Base-by-base conservation (phyloP, 2,113 vertebrate genomes). In the Perca schrenkii region DNA sequence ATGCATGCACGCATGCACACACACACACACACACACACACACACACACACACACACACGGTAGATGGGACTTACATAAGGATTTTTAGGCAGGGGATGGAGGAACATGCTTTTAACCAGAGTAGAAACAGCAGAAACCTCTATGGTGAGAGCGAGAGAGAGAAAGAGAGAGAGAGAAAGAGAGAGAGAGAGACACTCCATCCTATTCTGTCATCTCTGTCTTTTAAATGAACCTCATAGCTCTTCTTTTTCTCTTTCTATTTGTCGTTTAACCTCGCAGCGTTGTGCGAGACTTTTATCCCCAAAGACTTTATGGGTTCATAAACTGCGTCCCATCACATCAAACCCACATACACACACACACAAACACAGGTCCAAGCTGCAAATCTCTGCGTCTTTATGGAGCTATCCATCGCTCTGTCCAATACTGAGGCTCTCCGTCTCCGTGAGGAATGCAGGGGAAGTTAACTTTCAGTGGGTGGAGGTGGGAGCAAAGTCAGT, bases 291-390 rank as follows among this genome's bases (percentile, higher is more conserved):
- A 88, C 88, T 85, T 92, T 93, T 88, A 92, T 89, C 82, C 82
- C 83, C 46, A 57, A 82, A 78, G 82, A 89, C 83, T 88, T 93
- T 90, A 90, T 88, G 49, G 84, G 86, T 90, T 88, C 86, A 88
- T 91, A 90, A 91, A 92, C 86, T 77, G 71, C 70, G 74, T 78
- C 82, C 77, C 49, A 71, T 71, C 69, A 63, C 62, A 53, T 83
- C 76, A 80, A 58, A 81, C 16, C 1, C 81, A 50, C 84, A 70
- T 1, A 49, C 66, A 84, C 69, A 49, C 22, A 72, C 54, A 49
- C 22, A 72, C 54, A 70, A 43, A 79, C 49, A 72, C 40, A 46
- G 47, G 70, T 56, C 75, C 28, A 4, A 53, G 49, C 77, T 73
- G 67, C 83, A 88, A 86, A 84, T 88, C 74, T 68, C 43, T 68